Percentiles rank a stretch among this genome's conserved stretches.
phyloP scores from a whole-genome alignment of 2,113 vertebrate species.

The Lasiurus borealis region DNA sequence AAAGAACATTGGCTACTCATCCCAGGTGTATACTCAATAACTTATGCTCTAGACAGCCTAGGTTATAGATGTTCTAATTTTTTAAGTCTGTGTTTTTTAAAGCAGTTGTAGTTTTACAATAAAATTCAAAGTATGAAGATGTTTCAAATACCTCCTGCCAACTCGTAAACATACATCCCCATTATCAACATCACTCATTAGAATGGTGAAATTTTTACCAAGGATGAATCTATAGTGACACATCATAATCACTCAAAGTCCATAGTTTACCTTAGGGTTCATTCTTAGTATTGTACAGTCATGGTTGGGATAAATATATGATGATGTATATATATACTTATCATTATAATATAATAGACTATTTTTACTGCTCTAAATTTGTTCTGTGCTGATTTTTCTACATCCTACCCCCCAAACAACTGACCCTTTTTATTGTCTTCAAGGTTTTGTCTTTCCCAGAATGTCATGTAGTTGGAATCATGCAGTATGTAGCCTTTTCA shows the following conservation, averaged over 20 bases:
- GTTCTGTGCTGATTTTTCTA: neutral
- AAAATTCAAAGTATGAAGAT: neutral
- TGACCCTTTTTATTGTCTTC: neutral
- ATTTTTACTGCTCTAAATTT: slow-evolving; percentile 9
- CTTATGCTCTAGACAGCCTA: neutral
- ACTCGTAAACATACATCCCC: neutral
- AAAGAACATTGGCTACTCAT: neutral
- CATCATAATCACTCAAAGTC: neutral
- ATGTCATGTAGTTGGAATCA: neutral
- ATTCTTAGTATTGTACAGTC: neutral
- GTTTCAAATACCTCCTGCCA: neutral
- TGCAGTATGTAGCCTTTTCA: neutral
- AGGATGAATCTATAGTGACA: neutral
- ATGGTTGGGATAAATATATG: neutral
- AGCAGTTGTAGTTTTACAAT: neutral
- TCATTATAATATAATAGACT: neutral
- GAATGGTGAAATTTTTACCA: neutral
- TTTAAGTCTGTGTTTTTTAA: neutral
- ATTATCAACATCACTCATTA: neutral
- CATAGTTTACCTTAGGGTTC: neutral
- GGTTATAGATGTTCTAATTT: neutral
- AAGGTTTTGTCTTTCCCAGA: neutral
- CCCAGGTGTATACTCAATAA: neutral
- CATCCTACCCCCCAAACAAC: neutral
- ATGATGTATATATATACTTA: neutral